A percentile compares a stretch with the other conserved stretches of the same genome.
phyloP scores from a whole-genome alignment of 2,113 vertebrate genomes.

The Myocastor coypus region DNA sequence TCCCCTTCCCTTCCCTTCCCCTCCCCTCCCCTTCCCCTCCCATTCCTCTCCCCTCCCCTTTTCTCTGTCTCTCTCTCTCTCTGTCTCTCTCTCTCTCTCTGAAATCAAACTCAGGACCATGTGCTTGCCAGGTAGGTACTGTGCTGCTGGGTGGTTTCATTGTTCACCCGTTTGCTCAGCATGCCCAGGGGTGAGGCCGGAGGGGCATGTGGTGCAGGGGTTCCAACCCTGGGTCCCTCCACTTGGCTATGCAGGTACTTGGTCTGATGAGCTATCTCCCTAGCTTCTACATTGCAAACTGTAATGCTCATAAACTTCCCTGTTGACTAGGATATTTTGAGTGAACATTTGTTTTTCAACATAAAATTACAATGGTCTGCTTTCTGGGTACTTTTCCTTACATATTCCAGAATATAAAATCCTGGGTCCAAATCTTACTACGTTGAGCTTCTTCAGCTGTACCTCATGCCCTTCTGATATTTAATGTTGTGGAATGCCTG shows the following conservation, averaged over 20 bases:
- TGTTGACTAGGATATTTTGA: slow-evolving; percentile 1
- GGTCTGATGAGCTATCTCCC: too few relatives aligned
- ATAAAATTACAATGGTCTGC: neutral
- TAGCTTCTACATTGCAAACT: neutral
- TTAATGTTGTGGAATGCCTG: neutral
- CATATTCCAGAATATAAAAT: neutral
- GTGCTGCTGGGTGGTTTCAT: neutral
- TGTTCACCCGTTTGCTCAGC: neutral
- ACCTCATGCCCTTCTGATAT: neutral
- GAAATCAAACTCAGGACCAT: too few relatives aligned
- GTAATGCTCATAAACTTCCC: slow-evolving; percentile 10
- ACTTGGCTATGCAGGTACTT: too few relatives aligned
- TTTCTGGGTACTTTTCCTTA: neutral
- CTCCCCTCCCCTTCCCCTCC: too few relatives aligned
- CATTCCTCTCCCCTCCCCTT: too few relatives aligned
- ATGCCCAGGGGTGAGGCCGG: too few relatives aligned
- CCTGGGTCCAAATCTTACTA: slow-evolving; percentile 5
- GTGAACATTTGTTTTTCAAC: neutral
- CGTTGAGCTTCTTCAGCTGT: neutral
- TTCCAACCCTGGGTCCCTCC: too few relatives aligned
- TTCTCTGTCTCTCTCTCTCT: too few relatives aligned
- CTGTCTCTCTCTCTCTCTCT: too few relatives aligned
- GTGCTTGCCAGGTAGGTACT: too few relatives aligned
- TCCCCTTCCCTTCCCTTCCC: too few relatives aligned
- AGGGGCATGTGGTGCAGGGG: too few relatives aligned